Evolutionary conservation across 2,113 vertebrate genomes (phyloP).

Genomic region (Muscicapa adusta): DNA sequence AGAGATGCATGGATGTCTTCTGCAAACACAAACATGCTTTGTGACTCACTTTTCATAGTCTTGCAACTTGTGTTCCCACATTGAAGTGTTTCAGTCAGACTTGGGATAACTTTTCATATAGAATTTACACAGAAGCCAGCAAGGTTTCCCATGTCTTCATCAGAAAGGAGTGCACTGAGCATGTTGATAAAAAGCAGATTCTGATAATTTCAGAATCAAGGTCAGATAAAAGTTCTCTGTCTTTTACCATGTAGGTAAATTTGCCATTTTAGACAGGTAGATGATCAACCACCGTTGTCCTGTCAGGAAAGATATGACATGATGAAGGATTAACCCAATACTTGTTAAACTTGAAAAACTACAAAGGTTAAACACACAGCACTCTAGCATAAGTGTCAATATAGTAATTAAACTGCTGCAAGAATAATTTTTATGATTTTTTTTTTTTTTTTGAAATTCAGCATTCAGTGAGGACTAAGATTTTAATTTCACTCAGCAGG

Average conservation of each 20-base stretch:
- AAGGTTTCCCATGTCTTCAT: not conserved
- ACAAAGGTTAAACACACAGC: not conserved
- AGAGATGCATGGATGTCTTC: not conserved
- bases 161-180: not conserved
- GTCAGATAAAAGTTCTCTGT: not conserved
- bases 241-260: not conserved
- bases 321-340: not conserved
- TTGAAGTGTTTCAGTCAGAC: not conserved
- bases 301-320: not conserved
- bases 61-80: not conserved
- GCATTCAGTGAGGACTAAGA: not conserved
- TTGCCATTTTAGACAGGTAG: not conserved
- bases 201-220: not conserved
- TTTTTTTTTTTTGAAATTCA: not conserved
- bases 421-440: not conserved
- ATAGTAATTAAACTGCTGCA: not conserved
- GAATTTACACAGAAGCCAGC: not conserved
- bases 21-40: not conserved
- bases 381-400: not conserved
- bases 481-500: not conserved
- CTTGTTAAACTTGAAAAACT: not conserved
- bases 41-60: not conserved
- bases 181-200: not conserved
- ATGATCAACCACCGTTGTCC: not conserved
- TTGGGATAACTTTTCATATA: not conserved